These are phyloP conservation scores for Etheostoma cragini DNA, from an alignment of 2,113 vertebrate species.

Conservation along the genomic window DNA sequence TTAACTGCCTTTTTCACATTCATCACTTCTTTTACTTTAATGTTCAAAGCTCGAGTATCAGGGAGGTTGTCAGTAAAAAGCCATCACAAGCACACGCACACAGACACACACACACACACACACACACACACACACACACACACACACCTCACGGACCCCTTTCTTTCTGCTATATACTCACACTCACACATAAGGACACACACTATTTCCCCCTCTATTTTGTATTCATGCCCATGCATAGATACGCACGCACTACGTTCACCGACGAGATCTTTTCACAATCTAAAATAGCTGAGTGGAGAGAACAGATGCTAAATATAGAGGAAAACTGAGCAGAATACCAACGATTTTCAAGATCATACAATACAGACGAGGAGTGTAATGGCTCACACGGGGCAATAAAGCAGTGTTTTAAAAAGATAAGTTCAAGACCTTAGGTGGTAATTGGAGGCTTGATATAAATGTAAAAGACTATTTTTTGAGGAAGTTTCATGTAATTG, in stretches of 20 bases:
- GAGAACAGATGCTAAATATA: conserved; percentile 62
- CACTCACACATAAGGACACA: not conserved
- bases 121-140: not conserved
- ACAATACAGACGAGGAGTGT: conserved; percentile 17
- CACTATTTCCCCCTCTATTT: conserved; percentile 1
- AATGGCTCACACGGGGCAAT: conserved; percentile 19
- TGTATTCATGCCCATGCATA: not conserved
- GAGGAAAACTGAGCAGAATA: conserved; percentile 54
- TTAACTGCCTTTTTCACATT: conserved; percentile 3
- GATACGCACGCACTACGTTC: not conserved
- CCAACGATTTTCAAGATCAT: conserved; percentile 60
- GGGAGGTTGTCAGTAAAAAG: conserved; percentile 1
- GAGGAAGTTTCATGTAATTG: not conserved
- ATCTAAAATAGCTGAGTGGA: conserved; percentile 49
- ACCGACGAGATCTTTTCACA: conserved; percentile 68
- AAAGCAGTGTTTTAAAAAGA: conserved; percentile 16
- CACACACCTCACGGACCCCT: not conserved
- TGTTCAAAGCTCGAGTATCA: conserved; percentile 22
- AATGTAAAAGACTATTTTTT: not conserved
- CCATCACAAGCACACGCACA: not conserved
- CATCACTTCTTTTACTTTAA: conserved; percentile 25
- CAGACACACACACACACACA: not conserved
- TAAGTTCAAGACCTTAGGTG: conserved; percentile 1
- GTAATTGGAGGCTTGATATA: conserved; percentile 19
- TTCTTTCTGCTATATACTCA: not conserved